phyloP scores from a whole-genome alignment of 2,113 vertebrate genomes.

The Corythornis madagascariensis region DNA sequence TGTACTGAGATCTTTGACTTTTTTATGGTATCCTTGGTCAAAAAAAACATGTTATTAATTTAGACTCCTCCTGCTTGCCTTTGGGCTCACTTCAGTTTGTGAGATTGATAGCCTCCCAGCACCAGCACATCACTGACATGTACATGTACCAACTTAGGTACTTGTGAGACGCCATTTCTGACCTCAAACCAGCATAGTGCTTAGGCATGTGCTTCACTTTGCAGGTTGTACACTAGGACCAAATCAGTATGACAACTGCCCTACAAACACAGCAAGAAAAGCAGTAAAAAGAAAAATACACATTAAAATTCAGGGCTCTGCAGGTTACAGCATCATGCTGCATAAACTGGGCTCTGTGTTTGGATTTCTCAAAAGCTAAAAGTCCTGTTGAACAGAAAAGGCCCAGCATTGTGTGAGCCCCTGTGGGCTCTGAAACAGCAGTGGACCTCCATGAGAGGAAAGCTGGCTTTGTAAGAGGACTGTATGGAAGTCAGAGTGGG shows the following conservation, averaged over 20 bases:
- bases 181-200: background rate
- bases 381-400: background rate
- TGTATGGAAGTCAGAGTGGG: background rate
- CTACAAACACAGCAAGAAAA: background rate
- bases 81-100: background rate
- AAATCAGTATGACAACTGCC: background rate
- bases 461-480: background rate
- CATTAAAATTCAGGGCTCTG: background rate
- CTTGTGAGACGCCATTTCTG: background rate
- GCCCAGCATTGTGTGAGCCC: background rate
- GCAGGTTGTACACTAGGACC: background rate
- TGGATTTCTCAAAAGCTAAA: background rate
- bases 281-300: background rate
- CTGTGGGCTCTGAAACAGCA: background rate
- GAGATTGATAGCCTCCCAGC: background rate
- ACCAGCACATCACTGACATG: fast-evolving
- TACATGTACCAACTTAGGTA: fast-evolving
- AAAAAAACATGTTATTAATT: background rate
- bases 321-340: fast-evolving
- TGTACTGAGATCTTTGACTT: background rate
- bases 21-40: background rate
- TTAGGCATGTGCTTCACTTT: background rate
- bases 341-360: background rate
- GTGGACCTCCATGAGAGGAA: background rate
- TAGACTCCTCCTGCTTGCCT: background rate